Evolutionary conservation across 2,113 vertebrate genomes (phyloP).

Genomic region (Coturnix japonica): DNA sequence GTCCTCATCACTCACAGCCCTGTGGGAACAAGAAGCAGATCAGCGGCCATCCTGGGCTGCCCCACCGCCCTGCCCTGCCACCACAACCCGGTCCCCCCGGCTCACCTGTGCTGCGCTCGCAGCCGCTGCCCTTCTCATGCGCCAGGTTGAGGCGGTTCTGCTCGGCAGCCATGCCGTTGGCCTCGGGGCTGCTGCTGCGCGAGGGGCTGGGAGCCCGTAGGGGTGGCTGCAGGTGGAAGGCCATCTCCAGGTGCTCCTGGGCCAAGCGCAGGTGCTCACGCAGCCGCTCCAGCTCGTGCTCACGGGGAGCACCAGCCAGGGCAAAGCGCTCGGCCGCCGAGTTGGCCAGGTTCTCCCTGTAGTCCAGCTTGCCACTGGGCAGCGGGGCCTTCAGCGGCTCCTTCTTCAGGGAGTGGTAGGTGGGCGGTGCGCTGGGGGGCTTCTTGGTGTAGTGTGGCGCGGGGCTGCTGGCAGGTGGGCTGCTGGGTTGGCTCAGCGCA

Average conservation of each 20-base stretch:
- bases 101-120: slow-evolving; percentile 74
- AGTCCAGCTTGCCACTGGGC: slow-evolving; percentile 59
- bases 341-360: slow-evolving; percentile 74
- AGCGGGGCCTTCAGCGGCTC: slow-evolving; percentile 67
- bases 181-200: slow-evolving; percentile 86
- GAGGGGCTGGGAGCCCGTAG: slow-evolving; percentile 74
- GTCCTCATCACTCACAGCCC: slow-evolving; percentile 38
- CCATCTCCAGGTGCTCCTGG: slow-evolving; percentile 87
- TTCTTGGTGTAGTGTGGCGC: slow-evolving; percentile 11
- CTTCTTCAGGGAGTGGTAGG: slow-evolving; percentile 84
- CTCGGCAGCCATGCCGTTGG: slow-evolving; percentile 79
- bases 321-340: slow-evolving; percentile 67
- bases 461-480: background rate
- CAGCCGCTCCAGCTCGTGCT: slow-evolving; percentile 79
- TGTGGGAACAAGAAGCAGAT: background rate
- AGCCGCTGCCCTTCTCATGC: slow-evolving; percentile 81
- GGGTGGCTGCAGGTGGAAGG: slow-evolving; percentile 77
- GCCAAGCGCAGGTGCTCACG: slow-evolving; percentile 85
- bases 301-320: slow-evolving; percentile 50
- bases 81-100: rapidly evolving
- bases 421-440: slow-evolving; percentile 78
- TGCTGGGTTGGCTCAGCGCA: slow-evolving; percentile 63
- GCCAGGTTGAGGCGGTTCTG: slow-evolving; percentile 90
- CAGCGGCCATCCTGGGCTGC: rapidly evolving
- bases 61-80: background rate